phyloP scores from a whole-genome alignment of 1,140 invertebrate genomes.

The Ridgeia piscesae region DNA sequence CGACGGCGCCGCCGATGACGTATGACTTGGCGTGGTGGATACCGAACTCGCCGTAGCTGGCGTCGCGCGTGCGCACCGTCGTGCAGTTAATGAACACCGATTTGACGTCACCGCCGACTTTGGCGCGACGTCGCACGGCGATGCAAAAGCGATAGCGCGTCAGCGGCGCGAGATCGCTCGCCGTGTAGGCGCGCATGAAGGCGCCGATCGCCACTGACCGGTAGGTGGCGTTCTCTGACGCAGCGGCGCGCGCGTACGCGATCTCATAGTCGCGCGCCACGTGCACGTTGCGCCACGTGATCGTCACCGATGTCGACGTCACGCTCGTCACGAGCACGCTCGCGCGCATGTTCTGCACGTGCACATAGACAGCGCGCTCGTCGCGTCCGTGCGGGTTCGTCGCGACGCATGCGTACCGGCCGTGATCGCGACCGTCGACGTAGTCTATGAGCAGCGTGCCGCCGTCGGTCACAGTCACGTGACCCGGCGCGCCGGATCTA shows the following conservation, averaged over 20 bases:
- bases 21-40: background rate
- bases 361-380: slow-evolving; percentile 7
- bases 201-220: slow-evolving; percentile 21
- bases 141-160: slow-evolving; percentile 30
- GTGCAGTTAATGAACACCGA: slow-evolving; percentile 27
- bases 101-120: background rate
- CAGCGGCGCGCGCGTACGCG: slow-evolving; percentile 6
- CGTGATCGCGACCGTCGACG: slow-evolving; percentile 9
- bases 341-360: slow-evolving; percentile 21
- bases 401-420: slow-evolving; percentile 25
- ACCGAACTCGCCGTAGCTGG: background rate
- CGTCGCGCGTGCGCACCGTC: slow-evolving; percentile 8
- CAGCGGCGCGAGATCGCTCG: slow-evolving; percentile 27
- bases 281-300: slow-evolving; percentile 26
- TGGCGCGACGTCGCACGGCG: slow-evolving; percentile 3
- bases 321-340: slow-evolving; percentile 24
- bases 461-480: background rate
- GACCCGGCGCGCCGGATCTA: slow-evolving; percentile 1
- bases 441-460: slow-evolving; percentile 18
- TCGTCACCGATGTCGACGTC: slow-evolving; percentile 19
- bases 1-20: slow-evolving; percentile 17
- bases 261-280: slow-evolving; percentile 23
- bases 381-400: slow-evolving; percentile 20
- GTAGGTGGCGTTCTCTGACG: slow-evolving; percentile 4
- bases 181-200: slow-evolving; percentile 34